A percentile compares a stretch with the other conserved stretches of the same genome.
Conservation (phyloP, 2,113 vertebrate species). For the Protomyctophum bolini region DNA sequence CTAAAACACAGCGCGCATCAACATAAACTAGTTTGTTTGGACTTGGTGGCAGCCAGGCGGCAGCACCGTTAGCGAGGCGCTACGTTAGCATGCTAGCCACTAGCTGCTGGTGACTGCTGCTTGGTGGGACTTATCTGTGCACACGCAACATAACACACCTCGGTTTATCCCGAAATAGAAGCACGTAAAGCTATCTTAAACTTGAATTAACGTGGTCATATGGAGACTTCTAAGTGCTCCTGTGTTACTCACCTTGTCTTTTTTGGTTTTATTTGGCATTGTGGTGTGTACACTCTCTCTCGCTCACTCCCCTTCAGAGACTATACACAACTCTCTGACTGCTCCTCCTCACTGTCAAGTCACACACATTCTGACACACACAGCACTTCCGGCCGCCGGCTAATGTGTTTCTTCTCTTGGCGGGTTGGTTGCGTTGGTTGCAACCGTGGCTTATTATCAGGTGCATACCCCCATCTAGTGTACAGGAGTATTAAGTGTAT, state of each 20-base stretch:
- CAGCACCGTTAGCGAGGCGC: background rate
- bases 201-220: fast-evolving
- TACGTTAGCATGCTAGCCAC: constrained; percentile 33
- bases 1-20: no score
- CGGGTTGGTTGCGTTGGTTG: no score
- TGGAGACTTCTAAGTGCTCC: fast-evolving
- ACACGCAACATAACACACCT: background rate
- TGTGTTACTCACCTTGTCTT: constrained; percentile 88
- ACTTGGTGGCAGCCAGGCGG: background rate
- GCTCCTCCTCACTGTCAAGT: no score
- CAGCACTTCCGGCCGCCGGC: no score
- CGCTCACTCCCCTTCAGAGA: constrained; percentile 55
- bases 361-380: no score
- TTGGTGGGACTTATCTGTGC: constrained; percentile 11
- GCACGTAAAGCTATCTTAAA: background rate
- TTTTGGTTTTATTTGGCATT: constrained; percentile 98
- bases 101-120: constrained; percentile 47
- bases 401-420: no score
- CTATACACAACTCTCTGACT: constrained; percentile 64
- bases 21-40: background rate
- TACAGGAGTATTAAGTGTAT: no score
- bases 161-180: background rate
- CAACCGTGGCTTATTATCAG: no score
- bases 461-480: no score
- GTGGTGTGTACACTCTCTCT: constrained; percentile 67